Base-by-base conservation (phyloP, 2,797 vertebrate genomes). In the Scomberomorus guttatus region DNA sequence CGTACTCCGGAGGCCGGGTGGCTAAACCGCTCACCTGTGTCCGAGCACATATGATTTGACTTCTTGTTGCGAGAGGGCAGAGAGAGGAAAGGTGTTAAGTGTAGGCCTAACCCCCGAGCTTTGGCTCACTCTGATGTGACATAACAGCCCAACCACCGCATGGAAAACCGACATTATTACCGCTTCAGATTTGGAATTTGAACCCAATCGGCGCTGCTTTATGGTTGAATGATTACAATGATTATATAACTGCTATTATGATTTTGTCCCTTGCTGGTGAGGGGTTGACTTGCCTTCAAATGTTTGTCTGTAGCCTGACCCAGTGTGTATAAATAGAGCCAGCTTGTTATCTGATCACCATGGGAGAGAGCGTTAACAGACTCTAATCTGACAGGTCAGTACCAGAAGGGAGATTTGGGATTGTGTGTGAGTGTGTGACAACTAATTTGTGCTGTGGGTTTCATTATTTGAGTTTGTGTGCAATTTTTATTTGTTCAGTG, bases 251-350 rank as follows among this genome's bases (percentile, higher is more conserved):
- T 48, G 22, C 59, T 37, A 20, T 62, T 18, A 37, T 67, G 68
- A 56, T 73, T 64, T 74, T 63, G 46, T 55, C 72, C 39, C 24
- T 73, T 13, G 1, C 18, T 37, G 58, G 48, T n/a, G 25, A 51
- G 27, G 37, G 67, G 24, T 52, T 74, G 64, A 81, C 75, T 72
- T 27, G 62, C 27, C 52, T 70, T 77, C 39, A 81, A 58, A 69
- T 73, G 79, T 80, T 85, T 87, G 79, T 82, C 68, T 79, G n/a
- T 60, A 86, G 89, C 70, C 84, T 95, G 93, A 94, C 90, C 92
- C 86, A 85, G 84, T 90, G 82, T 82, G 76, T 95, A 94, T 92
- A 94, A 93, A 95, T 95, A 95, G 93, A 86, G 86, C 72, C 80
- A 15, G 81, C 87, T 91, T 90, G 94, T 93, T 91, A 94, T 93